Base-by-base conservation (phyloP, 2,888 invertebrate genomes). In the Branchellion lobata region DNA sequence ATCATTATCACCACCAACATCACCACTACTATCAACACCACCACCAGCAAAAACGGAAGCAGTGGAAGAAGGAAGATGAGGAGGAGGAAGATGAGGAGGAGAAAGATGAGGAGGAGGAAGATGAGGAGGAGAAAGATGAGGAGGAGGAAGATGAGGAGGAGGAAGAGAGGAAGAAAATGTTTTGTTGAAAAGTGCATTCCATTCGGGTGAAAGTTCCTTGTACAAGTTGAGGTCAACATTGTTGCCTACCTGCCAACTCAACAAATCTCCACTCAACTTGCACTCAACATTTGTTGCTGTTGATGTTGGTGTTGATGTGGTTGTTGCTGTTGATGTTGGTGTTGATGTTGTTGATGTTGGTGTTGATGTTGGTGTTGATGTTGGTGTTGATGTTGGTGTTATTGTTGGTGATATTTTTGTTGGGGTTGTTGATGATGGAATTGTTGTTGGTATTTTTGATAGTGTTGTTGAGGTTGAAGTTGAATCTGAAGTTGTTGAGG, bases 101-200 rank as follows among this genome's bases (percentile, higher is more conserved):
- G 8, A 5, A 40, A 40, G 14, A 40, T 14, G 8, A 40, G 40
- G 5, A 8, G 40, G 8, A 40, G 40, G 14, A 40, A 5, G 8
- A 40, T 14, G 5, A 40, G 8, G 5, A 40, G 8, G 5, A 40
- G 14, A 14, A 8, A 8, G 40, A 5, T 8, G 40, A 40, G 14
- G 8, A 5, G 14, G 8, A 8, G 14, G 8, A 8, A 40, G 8
- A 8, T 8, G 40, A 8, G 5, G 40, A 5, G 14, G 40, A 40
- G 14, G 8, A 5, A 40, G 8, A 8, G 14, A 5, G 5, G 14
- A 5, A 8, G 14, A 24, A n/a, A 57, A 57, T 24, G 61, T 57
- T 57, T 57, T 57, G 61, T 57, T 57, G 61, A 57, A 57, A 24
- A 57, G 61, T 18, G 61, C 61, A 57, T 57, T 57, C 61, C 61